Percentiles rank a stretch among this genome's conserved stretches.
phyloP scores from a whole-genome alignment of 2,888 invertebrate species.

The Limnephilus rhombicus region DNA sequence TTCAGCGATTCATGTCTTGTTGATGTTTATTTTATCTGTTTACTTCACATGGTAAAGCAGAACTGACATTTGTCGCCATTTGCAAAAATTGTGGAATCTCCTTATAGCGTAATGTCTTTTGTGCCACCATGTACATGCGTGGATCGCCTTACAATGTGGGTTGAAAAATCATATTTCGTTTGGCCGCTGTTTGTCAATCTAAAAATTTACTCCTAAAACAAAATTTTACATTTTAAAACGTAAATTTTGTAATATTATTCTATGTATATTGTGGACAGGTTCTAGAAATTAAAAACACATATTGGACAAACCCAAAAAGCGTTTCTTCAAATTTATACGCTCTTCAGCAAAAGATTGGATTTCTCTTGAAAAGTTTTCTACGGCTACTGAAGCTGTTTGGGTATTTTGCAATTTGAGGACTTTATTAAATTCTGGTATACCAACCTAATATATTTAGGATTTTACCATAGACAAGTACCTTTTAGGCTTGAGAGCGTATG shows the following conservation, averaged over 20 bases:
- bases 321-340: background rate
- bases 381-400: background rate
- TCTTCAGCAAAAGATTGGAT: background rate
- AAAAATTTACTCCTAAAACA: background rate
- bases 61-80: too few relatives aligned
- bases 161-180: slow-evolving; percentile 8
- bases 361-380: background rate
- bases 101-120: too few relatives aligned
- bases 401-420: background rate
- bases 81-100: too few relatives aligned
- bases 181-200: slow-evolving; percentile 5
- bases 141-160: background rate
- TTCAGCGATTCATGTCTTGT: too few relatives aligned
- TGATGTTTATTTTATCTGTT: too few relatives aligned
- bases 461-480: background rate
- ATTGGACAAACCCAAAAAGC: background rate
- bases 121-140: background rate
- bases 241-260: background rate
- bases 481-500: too few relatives aligned
- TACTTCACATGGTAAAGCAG: too few relatives aligned
- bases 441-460: background rate
- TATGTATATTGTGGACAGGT: background rate
- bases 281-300: background rate
- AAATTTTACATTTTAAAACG: background rate
- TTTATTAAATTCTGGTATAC: background rate